These are phyloP conservation scores for Spheniscus mendiculus DNA, from an alignment of 2,113 vertebrate genomes.

Conservation along the genomic window DNA sequence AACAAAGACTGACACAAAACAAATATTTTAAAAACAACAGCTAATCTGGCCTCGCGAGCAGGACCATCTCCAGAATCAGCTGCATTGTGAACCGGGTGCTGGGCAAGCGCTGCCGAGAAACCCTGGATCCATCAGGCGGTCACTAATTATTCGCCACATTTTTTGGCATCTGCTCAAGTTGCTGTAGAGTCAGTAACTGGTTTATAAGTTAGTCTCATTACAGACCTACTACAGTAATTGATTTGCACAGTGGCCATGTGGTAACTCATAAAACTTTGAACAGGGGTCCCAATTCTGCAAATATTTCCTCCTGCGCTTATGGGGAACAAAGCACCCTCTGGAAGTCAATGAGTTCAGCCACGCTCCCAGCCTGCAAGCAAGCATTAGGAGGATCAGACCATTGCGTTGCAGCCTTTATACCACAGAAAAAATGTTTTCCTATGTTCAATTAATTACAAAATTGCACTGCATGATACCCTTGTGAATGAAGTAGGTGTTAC, in stretches of 20 bases:
- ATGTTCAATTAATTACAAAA: not conserved
- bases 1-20: not conserved
- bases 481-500: not conserved
- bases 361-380: not conserved
- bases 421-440: not conserved
- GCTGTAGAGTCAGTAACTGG: slow-evolving; percentile 47
- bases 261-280: slow-evolving; percentile 50
- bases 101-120: not conserved
- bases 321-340: not conserved
- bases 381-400: not conserved
- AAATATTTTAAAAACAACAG: not conserved
- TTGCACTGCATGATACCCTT: not conserved
- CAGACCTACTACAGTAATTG: slow-evolving; percentile 35
- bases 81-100: rapidly evolving
- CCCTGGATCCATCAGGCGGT: not conserved
- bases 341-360: not conserved
- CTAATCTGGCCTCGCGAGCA: rapidly evolving
- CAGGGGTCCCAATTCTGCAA: not conserved
- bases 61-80: not conserved
- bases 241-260: slow-evolving; percentile 45
- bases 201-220: slow-evolving; percentile 51
- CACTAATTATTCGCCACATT: slow-evolving; percentile 25
- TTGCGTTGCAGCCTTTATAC: not conserved
- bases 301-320: not conserved
- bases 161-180: slow-evolving; percentile 44